Evolutionary conservation across 2,113 vertebrate species (phyloP), one percentile per base, ranked within the genome.

Genomic region (Baryphthengus martii): DNA sequence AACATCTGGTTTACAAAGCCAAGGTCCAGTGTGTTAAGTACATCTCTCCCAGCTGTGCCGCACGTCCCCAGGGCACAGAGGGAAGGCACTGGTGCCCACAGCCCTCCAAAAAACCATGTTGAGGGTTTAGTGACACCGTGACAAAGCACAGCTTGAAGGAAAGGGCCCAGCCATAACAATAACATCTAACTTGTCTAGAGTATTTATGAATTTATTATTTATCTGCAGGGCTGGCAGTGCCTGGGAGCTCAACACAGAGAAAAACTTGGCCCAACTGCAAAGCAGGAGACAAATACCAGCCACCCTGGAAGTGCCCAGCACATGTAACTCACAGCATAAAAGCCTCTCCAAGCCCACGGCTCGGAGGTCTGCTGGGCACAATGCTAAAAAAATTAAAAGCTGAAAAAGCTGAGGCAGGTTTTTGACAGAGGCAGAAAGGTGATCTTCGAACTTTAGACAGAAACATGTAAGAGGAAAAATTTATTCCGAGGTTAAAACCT

Each of bases 31-130:
- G 11, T 31, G 71, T 62, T 16, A 31, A 62, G 20, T 29, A 45
- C 28, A 37, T 24, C 53, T 45, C 6, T 11, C 35, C 35, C 0
- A 3, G 15, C 4, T 80, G 50, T 73, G 47, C 52, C 0, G 0
- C 0, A 4, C n/a, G 49, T 29, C 45, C 25, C 21, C 0, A 0
- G 35, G 8, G 15, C 31, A 63, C 3, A 0, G 35, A 21, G 28
- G 47, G 59, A 95, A 80, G 59, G 47, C 44, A 39, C 37, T 35
- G 65, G 47, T 79, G 39, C 66, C 66, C 0, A 0, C 13, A 45
- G 63, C 59, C 59, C 45, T 80, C 37, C 67, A 45, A n/a, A 75
- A 56, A 58, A 9, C 11, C 11, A 1, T 0, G 0, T 61, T 25
- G 40, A 87, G 39, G 20, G 17, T 29, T 84, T 68, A 75, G 52